A percentile compares a stretch with the other conserved stretches of the same genome.
Evolutionary conservation across 2,888 invertebrate genomes (phyloP).

Genomic region (Agrenia bidenticulata): DNA sequence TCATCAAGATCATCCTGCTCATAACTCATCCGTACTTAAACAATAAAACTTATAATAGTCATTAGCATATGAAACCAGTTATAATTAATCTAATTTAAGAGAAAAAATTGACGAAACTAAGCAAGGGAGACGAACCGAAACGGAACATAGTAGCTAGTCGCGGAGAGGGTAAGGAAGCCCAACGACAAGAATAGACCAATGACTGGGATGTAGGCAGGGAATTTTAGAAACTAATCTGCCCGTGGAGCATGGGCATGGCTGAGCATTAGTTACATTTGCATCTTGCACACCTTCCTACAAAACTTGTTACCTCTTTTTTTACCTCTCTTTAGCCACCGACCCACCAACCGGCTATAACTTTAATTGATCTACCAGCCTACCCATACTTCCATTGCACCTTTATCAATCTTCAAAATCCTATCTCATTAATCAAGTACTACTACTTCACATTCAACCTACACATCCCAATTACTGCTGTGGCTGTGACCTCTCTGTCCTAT

Average conservation of each 20-base stretch:
- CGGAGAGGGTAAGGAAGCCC: conserved; percentile 17
- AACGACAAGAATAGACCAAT: conserved; percentile 14
- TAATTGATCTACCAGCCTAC: conserved; percentile 33
- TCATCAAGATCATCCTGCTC: no score
- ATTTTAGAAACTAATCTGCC: conserved; percentile 37
- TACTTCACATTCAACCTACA: background rate
- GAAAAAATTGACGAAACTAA: no score
- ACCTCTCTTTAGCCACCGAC: conserved; percentile 30
- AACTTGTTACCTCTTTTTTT: conserved; percentile 20
- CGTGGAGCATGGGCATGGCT: conserved; percentile 40
- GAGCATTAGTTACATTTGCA: conserved; percentile 21
- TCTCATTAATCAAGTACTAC: conserved; percentile 1
- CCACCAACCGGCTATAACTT: conserved; percentile 36
- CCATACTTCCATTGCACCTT: conserved; percentile 8
- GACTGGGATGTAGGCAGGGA: conserved; percentile 35
- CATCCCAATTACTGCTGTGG: no score
- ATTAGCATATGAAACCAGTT: no score
- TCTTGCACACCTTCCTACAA: conserved; percentile 24
- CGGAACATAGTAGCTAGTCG: background rate
- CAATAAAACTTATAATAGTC: no score
- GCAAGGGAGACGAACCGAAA: no score
- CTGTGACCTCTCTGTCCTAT: no score
- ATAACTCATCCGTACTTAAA: no score
- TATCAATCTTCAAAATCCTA: no score
- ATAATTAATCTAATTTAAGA: no score